Conservation (phyloP, 2,113 vertebrate genomes). For the Oceanodroma tethys region DNA sequence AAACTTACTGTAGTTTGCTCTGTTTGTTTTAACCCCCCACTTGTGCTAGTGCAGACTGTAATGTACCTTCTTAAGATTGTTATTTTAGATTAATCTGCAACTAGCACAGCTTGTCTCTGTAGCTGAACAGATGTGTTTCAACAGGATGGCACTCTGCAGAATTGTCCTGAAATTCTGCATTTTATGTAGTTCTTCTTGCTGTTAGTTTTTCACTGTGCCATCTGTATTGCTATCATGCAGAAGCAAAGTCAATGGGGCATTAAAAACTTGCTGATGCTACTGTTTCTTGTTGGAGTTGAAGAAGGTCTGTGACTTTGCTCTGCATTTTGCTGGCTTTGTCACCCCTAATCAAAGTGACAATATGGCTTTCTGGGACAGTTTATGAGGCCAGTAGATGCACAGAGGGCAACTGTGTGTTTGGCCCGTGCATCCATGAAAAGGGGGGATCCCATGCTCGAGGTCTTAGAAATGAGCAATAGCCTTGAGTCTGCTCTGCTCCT, state of each 20-base stretch:
- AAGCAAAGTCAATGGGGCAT: background rate
- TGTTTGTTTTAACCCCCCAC: background rate
- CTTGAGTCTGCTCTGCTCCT: background rate
- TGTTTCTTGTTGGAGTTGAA: background rate
- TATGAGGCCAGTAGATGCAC: background rate
- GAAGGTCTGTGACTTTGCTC: background rate
- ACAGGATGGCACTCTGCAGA: background rate
- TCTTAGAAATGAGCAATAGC: background rate
- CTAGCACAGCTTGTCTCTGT: slow-evolving; percentile 1
- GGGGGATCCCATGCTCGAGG: background rate
- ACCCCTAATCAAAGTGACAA: background rate
- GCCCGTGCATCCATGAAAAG: background rate
- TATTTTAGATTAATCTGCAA: background rate
- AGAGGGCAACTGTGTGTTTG: background rate
- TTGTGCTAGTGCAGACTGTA: background rate
- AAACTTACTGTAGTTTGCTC: background rate
- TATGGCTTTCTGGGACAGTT: background rate
- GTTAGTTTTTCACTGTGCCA: background rate
- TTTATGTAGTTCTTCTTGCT: background rate
- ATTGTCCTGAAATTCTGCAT: background rate
- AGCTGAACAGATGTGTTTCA: slow-evolving; percentile 40
- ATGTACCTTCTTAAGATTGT: background rate
- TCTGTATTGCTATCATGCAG: background rate
- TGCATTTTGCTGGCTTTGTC: background rate
- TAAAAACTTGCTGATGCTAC: slow-evolving; percentile 15